Evolutionary conservation across 2,888 invertebrate species (phyloP), one percentile per base, ranked within the genome.

Genomic region (Cephus pulcher): DNA sequence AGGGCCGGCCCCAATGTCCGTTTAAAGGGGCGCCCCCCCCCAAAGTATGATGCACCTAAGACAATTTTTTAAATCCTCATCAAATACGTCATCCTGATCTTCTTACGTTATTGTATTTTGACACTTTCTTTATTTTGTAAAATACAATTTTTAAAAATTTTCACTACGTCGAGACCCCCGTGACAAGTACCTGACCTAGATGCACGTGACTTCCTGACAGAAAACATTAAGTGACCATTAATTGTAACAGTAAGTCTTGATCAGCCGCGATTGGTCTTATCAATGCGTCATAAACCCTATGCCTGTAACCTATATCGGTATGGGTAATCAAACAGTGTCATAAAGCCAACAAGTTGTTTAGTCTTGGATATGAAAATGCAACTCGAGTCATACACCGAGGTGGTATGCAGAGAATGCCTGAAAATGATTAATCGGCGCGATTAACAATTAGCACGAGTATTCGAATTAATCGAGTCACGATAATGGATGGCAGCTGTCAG

Each of bases 381-480:
- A 9, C 32, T 12, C 32, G 71, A 23, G 71, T 32, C 32, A 71
- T 15, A 4, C 32, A 34, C 71, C 71, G 9, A 34, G 12, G 71
- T 9, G 71, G 32, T 33, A 71, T 71, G 32, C 71, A 33, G 11
- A 23, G 34, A 71, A 34, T 71, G 33, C 15, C 33, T 32, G 32
- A 71, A 71, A 71, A 71, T 71, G 71, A 71, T 71, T 30, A 32
- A 71, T 71, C 71, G 34, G 6, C 9, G 56, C 56, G 9, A 9
- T 23, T 56, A 56, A 56, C 56, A 56, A 56, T 56, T 56, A 56
- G 56, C 56, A 23, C 56, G 74, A 37, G 23, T 6, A 35, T 74
- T 74, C 74, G 37, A 35, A 74, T 74, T 74, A 34, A 74, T 74
- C 74, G 74, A 30, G 74, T 33, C 35, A 34, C 33, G 71, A 34